Evolutionary conservation across 2,797 vertebrate genomes (phyloP).

Genomic region (Protonibea diacanthus): DNA sequence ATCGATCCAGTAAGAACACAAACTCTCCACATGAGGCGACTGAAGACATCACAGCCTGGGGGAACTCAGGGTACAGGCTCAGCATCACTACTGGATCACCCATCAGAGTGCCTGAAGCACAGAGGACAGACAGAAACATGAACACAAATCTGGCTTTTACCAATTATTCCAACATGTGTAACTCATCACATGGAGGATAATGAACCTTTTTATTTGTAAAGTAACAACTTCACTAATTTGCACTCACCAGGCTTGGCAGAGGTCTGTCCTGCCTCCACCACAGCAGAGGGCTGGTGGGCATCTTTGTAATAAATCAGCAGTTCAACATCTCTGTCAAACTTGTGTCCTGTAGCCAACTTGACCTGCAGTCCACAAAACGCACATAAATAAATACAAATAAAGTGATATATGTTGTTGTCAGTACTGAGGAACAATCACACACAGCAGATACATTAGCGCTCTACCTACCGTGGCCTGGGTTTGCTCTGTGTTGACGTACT

Average conservation of each 20-base stretch:
- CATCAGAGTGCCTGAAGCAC: slow-evolving; percentile 85
- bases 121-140: background rate
- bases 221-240: background rate
- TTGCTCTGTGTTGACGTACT: no score
- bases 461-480: slow-evolving; percentile 71
- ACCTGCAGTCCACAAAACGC: slow-evolving; percentile 73
- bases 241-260: slow-evolving; percentile 78
- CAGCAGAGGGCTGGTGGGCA: slow-evolving; percentile 83
- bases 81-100: slow-evolving; percentile 87
- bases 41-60: slow-evolving; percentile 71
- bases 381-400: background rate
- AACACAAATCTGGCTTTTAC: background rate
- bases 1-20: slow-evolving; percentile 89
- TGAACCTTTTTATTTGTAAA: background rate
- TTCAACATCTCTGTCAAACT: slow-evolving; percentile 89
- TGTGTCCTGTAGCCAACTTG: slow-evolving; percentile 84
- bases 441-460: background rate
- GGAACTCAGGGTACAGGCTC: slow-evolving; percentile 88
- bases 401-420: background rate
- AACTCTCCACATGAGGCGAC: slow-evolving; percentile 84
- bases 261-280: slow-evolving; percentile 83
- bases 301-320: slow-evolving; percentile 88
- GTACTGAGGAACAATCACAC: background rate
- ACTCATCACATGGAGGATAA: background rate
- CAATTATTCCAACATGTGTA: no score